Conservation (phyloP, 2,797 vertebrate species). For the Thalassophryne amazonica region DNA sequence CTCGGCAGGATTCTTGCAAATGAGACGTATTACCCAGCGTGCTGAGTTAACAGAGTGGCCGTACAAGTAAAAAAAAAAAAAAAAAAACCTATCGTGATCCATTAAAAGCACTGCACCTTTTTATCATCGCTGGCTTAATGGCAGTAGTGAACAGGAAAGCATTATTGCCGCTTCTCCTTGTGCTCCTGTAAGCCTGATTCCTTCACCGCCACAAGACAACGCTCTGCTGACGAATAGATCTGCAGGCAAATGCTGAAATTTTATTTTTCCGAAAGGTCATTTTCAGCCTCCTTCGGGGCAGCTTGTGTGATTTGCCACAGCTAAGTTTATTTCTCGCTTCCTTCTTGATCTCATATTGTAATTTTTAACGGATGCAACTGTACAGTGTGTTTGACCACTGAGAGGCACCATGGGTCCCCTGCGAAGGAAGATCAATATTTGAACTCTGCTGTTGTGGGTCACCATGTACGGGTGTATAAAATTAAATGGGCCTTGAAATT, state of each 20-base stretch:
- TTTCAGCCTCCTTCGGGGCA: slow-evolving; percentile 48
- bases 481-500: slow-evolving; percentile 79
- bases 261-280: slow-evolving; percentile 63
- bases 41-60: slow-evolving; percentile 69
- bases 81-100: slow-evolving; percentile 43
- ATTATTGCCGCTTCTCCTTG: slow-evolving; percentile 50
- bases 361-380: slow-evolving; percentile 25
- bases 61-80: slow-evolving; percentile 18
- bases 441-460: slow-evolving; percentile 61
- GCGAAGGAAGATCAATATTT: slow-evolving; percentile 66
- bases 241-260: slow-evolving; percentile 48
- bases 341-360: slow-evolving; percentile 11
- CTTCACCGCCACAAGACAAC: slow-evolving; percentile 26
- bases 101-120: slow-evolving; percentile 71
- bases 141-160: slow-evolving; percentile 61
- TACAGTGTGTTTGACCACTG: slow-evolving; percentile 41
- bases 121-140: slow-evolving; percentile 66
- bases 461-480: slow-evolving; percentile 66
- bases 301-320: slow-evolving; percentile 18
- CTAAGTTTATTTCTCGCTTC: neutral
- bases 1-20: slow-evolving; percentile 65
- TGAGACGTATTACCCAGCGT: slow-evolving; percentile 63
- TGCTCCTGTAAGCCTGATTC: slow-evolving; percentile 29
- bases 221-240: slow-evolving; percentile 50
- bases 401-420: slow-evolving; percentile 52